Percentiles rank a stretch among this genome's conserved stretches.
Conservation (phyloP, 2,113 vertebrate species). For the Poicephalus meyeri region DNA sequence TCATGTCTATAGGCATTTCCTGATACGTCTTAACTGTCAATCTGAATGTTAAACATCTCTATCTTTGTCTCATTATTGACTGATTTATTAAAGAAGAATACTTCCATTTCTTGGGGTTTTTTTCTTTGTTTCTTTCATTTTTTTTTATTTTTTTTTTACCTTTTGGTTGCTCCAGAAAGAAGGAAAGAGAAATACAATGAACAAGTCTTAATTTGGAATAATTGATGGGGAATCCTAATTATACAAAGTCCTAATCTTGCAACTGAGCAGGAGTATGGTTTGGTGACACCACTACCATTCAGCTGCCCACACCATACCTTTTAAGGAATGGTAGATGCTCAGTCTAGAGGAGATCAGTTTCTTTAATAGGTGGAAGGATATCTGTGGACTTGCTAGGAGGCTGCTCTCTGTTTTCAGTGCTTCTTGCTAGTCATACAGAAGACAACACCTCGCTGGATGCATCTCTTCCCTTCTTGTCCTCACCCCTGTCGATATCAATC, state of each 20-base stretch:
- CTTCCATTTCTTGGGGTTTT: neutral
- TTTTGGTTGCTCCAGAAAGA: slow-evolving; percentile 19
- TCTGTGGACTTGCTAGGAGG: slow-evolving; percentile 69
- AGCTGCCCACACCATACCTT: neutral
- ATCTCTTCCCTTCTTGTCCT: slow-evolving; percentile 85
- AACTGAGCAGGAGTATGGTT: neutral
- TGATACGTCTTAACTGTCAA: slow-evolving; percentile 67
- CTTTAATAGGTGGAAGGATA: slow-evolving; percentile 77
- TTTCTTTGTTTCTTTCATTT: neutral
- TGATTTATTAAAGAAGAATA: slow-evolving; percentile 38
- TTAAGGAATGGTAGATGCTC: neutral
- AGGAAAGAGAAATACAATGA: neutral
- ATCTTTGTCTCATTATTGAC: slow-evolving; percentile 55
- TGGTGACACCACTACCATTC: neutral
- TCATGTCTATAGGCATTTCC: slow-evolving; percentile 65
- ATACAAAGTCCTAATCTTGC: slow-evolving; percentile 15
- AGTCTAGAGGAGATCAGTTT: slow-evolving; percentile 81
- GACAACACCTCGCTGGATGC: slow-evolving; percentile 84
- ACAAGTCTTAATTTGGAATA: slow-evolving; percentile 53
- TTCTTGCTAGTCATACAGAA: slow-evolving; percentile 90
- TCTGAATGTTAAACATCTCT: slow-evolving; percentile 59
- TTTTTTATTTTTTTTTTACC: slow-evolving; percentile 6
- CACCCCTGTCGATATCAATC: slow-evolving; percentile 77
- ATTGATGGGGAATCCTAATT: slow-evolving; percentile 30
- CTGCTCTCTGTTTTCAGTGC: slow-evolving; percentile 85